phyloP scores from a whole-genome alignment of 64 coral and sea anemone species.

The Anthopleura sola region DNA sequence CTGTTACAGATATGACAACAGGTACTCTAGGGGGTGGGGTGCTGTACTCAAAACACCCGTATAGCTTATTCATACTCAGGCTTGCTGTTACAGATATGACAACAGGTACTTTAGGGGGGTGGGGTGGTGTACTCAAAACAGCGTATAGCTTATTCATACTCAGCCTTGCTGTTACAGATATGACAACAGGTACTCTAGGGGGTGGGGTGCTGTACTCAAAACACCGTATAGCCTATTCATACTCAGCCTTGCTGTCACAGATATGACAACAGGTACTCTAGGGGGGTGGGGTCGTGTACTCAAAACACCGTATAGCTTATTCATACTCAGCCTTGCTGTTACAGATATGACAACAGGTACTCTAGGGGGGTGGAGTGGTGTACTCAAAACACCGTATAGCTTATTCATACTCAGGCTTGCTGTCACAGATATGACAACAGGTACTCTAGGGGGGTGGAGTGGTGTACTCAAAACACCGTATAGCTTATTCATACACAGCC shows the following conservation, averaged over 20 bases:
- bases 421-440: neutral
- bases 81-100: slow-evolving; percentile 13
- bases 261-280: neutral
- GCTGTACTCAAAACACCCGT: slow-evolving; percentile 43
- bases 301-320: slow-evolving; percentile 38
- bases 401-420: slow-evolving; percentile 54
- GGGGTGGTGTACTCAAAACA: neutral
- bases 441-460: neutral
- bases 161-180: slow-evolving; percentile 44
- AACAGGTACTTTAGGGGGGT: neutral
- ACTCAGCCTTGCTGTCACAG: too few relatives aligned
- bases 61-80: slow-evolving; percentile 54
- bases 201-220: neutral
- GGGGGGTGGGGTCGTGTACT: neutral
- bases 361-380: neutral
- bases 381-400: neutral
- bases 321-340: slow-evolving; percentile 52
- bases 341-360: neutral
- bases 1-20: slow-evolving; percentile 16
- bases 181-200: slow-evolving; percentile 22
- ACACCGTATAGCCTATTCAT: too few relatives aligned
- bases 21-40: neutral
- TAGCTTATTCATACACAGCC: slow-evolving; percentile 35
- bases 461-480: neutral
- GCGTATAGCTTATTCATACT: slow-evolving; percentile 54